These are phyloP conservation scores for Mastacembelus armatus DNA, from an alignment of 2,797 vertebrate genomes.

Conservation along the genomic window DNA sequence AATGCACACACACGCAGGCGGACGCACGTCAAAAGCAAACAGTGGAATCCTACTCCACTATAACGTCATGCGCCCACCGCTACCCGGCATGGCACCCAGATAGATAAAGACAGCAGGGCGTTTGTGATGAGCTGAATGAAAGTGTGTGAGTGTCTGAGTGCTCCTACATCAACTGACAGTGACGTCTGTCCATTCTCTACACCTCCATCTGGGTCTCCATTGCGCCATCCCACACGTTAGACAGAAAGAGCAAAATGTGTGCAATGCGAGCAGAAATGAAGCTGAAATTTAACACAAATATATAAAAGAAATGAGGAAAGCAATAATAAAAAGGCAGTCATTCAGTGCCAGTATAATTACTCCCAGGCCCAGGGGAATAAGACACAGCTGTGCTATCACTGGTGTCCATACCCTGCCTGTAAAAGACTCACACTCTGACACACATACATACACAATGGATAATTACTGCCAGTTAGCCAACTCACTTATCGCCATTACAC, in stretches of 20 bases:
- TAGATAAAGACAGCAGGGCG: slow-evolving; percentile 35
- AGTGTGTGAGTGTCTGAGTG: slow-evolving; percentile 72
- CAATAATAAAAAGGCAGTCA: slow-evolving; percentile 43
- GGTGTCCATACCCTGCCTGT: slow-evolving; percentile 70
- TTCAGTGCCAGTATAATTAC: slow-evolving; percentile 68
- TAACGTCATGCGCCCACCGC: slow-evolving; percentile 75
- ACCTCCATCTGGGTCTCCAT: slow-evolving; percentile 62
- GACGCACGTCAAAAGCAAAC: slow-evolving; percentile 62
- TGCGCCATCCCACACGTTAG: slow-evolving; percentile 45
- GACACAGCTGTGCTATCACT: slow-evolving; percentile 81
- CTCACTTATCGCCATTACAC: slow-evolving; percentile 77
- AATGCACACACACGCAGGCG: slow-evolving; percentile 36
- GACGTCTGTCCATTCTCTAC: slow-evolving; percentile 76
- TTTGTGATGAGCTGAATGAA: slow-evolving; percentile 68
- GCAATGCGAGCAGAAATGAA: not conserved
- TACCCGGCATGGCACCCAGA: slow-evolving; percentile 44
- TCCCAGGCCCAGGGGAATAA: slow-evolving; percentile 66
- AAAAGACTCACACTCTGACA: slow-evolving; percentile 67
- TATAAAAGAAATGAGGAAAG: slow-evolving; percentile 18
- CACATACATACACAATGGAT: slow-evolving; percentile 67
- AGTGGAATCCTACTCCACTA: slow-evolving; percentile 73
- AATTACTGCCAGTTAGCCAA: slow-evolving; percentile 76
- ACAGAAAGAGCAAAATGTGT: slow-evolving; percentile 29
- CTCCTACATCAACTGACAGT: slow-evolving; percentile 77
- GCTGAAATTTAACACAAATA: slow-evolving; percentile 20